Evolutionary conservation across 2,113 vertebrate species (phyloP).

Genomic region (Callipepla squamata): DNA sequence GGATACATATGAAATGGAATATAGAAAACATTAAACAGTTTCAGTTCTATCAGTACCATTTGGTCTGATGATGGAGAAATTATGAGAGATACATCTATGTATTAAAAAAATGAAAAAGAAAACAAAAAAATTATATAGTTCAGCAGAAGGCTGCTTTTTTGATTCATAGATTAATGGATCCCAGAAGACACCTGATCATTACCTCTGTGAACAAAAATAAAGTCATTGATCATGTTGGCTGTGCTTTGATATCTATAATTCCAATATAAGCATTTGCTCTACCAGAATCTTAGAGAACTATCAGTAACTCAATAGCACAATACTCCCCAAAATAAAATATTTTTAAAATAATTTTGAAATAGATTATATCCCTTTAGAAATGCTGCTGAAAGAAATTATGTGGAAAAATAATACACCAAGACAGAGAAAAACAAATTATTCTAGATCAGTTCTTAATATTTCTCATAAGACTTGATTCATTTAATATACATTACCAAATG

Average conservation of each 20-base stretch:
- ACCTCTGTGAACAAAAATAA: background rate
- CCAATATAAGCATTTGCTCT: background rate
- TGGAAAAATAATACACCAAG: background rate
- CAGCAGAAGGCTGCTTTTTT: background rate
- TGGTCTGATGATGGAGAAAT: background rate
- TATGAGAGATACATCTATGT: background rate
- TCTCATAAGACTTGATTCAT: background rate
- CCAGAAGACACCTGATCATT: background rate
- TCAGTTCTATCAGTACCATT: background rate
- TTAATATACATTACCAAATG: background rate
- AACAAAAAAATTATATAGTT: background rate
- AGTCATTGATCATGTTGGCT: background rate
- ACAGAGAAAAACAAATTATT: background rate
- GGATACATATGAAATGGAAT: background rate
- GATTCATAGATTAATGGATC: background rate
- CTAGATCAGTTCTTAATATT: background rate
- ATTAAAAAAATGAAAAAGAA: background rate
- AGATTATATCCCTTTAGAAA: background rate
- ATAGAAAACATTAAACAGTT: background rate
- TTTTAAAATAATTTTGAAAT: background rate
- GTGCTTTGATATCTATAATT: background rate
- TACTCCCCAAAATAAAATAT: background rate
- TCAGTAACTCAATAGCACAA: background rate
- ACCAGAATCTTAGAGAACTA: background rate
- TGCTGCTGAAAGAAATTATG: background rate